A percentile compares a stretch with the other conserved stretches of the same genome.
phyloP scores from a whole-genome alignment of 2,797 vertebrate genomes.

The Labeo calbasu region DNA sequence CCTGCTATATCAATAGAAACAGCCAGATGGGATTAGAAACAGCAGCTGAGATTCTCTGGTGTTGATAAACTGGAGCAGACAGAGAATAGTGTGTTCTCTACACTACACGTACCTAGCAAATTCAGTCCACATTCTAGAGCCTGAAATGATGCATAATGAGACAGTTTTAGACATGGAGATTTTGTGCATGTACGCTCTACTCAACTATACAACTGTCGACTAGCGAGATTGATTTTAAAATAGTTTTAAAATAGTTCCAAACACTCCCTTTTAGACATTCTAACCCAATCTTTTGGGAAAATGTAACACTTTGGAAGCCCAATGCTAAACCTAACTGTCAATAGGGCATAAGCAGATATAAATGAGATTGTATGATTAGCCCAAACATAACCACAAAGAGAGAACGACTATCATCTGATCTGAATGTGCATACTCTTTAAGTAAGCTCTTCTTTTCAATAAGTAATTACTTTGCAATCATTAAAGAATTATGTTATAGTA shows the following conservation, averaged over 20 bases:
- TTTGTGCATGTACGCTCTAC: background rate
- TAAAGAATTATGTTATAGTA: background rate
- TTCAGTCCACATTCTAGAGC: background rate
- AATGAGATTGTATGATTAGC: background rate
- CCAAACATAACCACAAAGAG: background rate
- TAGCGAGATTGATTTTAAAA: background rate
- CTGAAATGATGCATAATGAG: background rate
- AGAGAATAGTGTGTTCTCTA: background rate
- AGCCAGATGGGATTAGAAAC: slow-evolving; percentile 11
- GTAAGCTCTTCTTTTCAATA: background rate
- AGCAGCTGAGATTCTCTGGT: background rate
- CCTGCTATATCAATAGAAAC: background rate
- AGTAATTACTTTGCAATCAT: background rate
- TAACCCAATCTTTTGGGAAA: background rate
- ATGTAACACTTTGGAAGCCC: background rate
- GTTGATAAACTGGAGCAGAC: background rate
- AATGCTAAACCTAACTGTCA: background rate
- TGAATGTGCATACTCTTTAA: background rate
- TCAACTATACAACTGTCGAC: background rate
- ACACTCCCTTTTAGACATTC: background rate
- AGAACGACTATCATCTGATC: background rate
- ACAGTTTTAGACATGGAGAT: background rate
- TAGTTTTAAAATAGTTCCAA: too few relatives aligned
- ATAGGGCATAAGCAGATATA: background rate
- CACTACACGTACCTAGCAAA: background rate